Evolutionary conservation across 2,888 invertebrate genomes (phyloP), one percentile per base, ranked within the genome.

Genomic region (Bombylius major): DNA sequence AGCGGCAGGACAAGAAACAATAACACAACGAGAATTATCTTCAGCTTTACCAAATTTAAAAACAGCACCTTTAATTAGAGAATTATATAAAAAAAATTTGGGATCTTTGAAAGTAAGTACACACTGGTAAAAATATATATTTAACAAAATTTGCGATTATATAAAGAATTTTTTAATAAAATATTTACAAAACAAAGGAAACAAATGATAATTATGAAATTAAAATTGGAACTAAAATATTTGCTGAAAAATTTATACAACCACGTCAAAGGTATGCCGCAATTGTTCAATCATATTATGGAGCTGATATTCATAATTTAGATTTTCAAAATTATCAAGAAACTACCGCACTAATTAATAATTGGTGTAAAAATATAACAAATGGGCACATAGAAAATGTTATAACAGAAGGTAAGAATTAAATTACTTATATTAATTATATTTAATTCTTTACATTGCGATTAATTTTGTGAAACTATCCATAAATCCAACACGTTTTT

Each of bases 281-380:
- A 1, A 80, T 79, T 47, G 76, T 87, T 0, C 75, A 82, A 54
- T 70, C 78, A 47, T 80, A 78, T 68, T 90, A 89, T 69, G 78
- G 79, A 56, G 82, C 86, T 4, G 80, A 84, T 31, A 74, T 89
- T 8, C 78, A 79, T 53, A 73, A 74, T 2, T 72, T 84, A 1
- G 79, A 89, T 72, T 88, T 90, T 65, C 67, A 73, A 12, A 70
- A 82, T n/a, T 65, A 82, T 0, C 69, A 66, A 0, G 69, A 69
- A 5, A 78, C 86, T 1, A 81, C 82, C 0, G 65, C 72, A 7
- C 69, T 73, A 8, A 89, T 96, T 58, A 96, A 96, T 66, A 65
- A 73, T 1, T 96, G 93, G 91, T 87, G 91, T 3, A 78, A 79
- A 36, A 80, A 83, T 57, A 74, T 84, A 11, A 95, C 96, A 0